Conservation (phyloP, 2,797 vertebrate species). For the Trichosurus vulpecula region DNA sequence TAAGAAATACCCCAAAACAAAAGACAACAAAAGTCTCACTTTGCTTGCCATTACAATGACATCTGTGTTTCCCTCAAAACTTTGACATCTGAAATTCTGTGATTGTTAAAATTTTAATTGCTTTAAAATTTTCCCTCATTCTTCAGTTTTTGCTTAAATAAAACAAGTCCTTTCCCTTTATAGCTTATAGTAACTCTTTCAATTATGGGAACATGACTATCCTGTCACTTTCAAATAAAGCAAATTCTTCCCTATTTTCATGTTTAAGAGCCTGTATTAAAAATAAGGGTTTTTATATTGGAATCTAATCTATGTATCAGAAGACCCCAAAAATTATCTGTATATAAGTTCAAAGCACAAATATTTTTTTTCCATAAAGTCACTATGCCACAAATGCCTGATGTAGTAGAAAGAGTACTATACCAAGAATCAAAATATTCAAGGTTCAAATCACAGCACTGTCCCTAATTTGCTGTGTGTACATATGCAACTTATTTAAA, state of each 20-base stretch:
- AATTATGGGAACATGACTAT: background rate
- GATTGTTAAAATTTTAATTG: background rate
- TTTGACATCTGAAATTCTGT: background rate
- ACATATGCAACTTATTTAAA: background rate
- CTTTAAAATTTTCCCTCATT: background rate
- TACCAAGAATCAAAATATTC: background rate
- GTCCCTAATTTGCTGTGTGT: background rate
- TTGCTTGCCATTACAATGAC: too few species aligned
- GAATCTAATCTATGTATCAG: background rate
- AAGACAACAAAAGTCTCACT: too few species aligned
- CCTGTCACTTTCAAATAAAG: background rate
- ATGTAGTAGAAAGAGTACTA: background rate
- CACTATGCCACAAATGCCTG: background rate
- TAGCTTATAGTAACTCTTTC: background rate
- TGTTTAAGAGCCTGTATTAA: background rate
- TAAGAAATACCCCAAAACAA: too few species aligned
- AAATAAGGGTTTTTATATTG: background rate
- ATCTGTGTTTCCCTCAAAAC: background rate
- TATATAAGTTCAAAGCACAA: background rate
- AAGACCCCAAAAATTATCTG: background rate
- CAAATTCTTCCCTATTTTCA: background rate
- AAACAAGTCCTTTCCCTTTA: background rate
- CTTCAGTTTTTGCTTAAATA: background rate
- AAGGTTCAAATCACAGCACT: background rate
- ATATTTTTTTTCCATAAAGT: background rate